Base-by-base conservation (phyloP, 2,797 vertebrate genomes). In the Galaxias olidus region DNA sequence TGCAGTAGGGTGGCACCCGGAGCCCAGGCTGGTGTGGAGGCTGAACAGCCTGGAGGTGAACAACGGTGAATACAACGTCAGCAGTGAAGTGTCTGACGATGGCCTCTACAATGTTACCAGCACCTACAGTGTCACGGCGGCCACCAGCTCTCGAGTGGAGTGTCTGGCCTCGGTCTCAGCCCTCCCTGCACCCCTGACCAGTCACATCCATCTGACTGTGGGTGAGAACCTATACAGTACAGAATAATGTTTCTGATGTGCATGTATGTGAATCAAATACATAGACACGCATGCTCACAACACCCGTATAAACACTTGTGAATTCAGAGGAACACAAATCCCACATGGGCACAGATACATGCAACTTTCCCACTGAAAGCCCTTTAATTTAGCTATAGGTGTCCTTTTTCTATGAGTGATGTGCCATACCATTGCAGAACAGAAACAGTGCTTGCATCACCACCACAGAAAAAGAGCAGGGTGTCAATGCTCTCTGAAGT, bases 1-100 rank as follows among this genome's bases (percentile, higher is more conserved):
- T 72, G 94, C 92, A 8, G 46, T 50, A 45, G 92, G 91, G 84
- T 97, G 96, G 95, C 71, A 55, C 72, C 94, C 94, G 0, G 66
- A 79, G 70, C 95, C 95, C 13, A 64, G 64, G 13, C 82, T 97
- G 57, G 73, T 81, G 45, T 97, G 96, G 96, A 78, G 86, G 54
- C 55, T 92, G 73, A 83, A 90, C 30, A 72, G 78, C 53, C 84
- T 74, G 65, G 17, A 78, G 4, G 79, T 90, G 79, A 90, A 85
- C 69, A 76, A 77, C 17, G 81, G 67, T 0, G 77, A 85, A 51
- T 94, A 91, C 78, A 85, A 83, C 82, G 89, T 68, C 14, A 89
- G 73, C 73, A 63, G 78, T 63, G 88, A 73, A 70, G 69, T 78
- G 78, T 82, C 70, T 50, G 59, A 75, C 0, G 71, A 81, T 0